These are phyloP conservation scores for Puntigrus tetrazona DNA, from an alignment of 2,113 vertebrate species.

Conservation along the genomic window DNA sequence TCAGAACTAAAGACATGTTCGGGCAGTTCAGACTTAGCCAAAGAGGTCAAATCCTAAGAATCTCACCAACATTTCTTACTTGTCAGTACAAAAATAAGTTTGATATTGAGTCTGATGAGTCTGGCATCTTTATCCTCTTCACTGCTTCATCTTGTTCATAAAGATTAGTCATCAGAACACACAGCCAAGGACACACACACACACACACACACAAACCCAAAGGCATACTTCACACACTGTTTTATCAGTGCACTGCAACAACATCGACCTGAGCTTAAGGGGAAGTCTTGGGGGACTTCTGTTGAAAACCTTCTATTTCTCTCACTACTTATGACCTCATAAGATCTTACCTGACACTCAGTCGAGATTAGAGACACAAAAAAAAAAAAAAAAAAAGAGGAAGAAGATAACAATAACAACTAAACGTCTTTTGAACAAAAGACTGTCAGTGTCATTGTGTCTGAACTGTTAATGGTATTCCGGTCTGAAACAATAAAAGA, in stretches of 20 bases:
- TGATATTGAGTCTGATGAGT: not conserved
- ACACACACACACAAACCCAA: conserved; percentile 23
- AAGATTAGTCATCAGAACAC: conserved; percentile 19
- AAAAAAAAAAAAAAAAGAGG: not conserved
- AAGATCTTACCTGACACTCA: conserved; percentile 5
- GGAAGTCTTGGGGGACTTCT: not conserved
- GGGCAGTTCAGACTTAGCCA: not conserved
- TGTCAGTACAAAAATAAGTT: not conserved
- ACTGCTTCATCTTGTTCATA: conserved; percentile 9
- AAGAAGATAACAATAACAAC: conserved; percentile 9
- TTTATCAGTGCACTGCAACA: conserved; percentile 29
- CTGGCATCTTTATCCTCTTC: conserved; percentile 1
- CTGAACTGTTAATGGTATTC: conserved; percentile 21
- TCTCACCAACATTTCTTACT: not conserved
- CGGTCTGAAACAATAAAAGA: not conserved
- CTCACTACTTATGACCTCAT: conserved; percentile 1
- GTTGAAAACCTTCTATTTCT: not conserved
- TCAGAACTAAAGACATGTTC: not conserved
- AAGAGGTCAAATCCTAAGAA: conserved; percentile 1
- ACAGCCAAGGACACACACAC: conserved; percentile 8
- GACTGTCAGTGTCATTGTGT: not conserved
- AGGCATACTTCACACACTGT: conserved; percentile 17
- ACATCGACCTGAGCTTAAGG: conserved; percentile 24
- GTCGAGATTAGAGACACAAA: conserved; percentile 28
- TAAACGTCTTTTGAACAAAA: not conserved